Base-by-base conservation (phyloP, 2,888 invertebrate species). In the Periphyllus acericola region DNA sequence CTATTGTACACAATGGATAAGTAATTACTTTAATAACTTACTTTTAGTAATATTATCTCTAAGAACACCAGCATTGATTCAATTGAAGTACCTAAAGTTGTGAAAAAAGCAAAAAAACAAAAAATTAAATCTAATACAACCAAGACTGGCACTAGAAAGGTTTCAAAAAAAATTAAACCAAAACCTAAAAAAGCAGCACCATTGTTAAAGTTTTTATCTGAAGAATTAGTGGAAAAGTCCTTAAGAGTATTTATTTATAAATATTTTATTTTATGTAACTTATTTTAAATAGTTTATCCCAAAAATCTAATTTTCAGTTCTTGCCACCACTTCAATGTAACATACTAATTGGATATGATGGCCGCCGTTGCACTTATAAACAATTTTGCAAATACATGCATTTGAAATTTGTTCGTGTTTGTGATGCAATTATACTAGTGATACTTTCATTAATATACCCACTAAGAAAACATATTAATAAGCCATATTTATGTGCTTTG, bases 291-390 rank as follows among this genome's bases (percentile, higher is more conserved):
- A 46, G 11, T 11, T 29, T 60, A 71, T 36, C 17, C 25, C 5
- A 40, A 46, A 1, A 81, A 81, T 40, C 21, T 66, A 36, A 21
- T 60, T 79, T 78, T 71, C 60, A 89, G 89, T 21, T 17, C 9
- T 80, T 89, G n/a, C 25, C 76, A 32, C 83, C 89, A 25, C 29
- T 76, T 60, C 71, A 79, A 68, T n/a, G 32, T 29, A 74, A 75
- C 52, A 83, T 86, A 68, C 32, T 89, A 25, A 87, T 89, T 68
- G 83, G 74, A 3, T 83, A 86, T 55, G 89, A 89, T 29, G 19
- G 46, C 32, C 74, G 85, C 0, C 46, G 2, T 46, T 14, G 46
- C 46, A 46, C 14, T 46, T 46, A 46, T 46, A 46, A 46, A 3
- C 11, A 46, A 46, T 46, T 46, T 46, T 46, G 46, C 46, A 46